A percentile compares a stretch with the other conserved stretches of the same genome.
These are phyloP conservation scores for Drosophila phalerata DNA, from an alignment of 2,888 invertebrate genomes.

Conservation along the genomic window DNA sequence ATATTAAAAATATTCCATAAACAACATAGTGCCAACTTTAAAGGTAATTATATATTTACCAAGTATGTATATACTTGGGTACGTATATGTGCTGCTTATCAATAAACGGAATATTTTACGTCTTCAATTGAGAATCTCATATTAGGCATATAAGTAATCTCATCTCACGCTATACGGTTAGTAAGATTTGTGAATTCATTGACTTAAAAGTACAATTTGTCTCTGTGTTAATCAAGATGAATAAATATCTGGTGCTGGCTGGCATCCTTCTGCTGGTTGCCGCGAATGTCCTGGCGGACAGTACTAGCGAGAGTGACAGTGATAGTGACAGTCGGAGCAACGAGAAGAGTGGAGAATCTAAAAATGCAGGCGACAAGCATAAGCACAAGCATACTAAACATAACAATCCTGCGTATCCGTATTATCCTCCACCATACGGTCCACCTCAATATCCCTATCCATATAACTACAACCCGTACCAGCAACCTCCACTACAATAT, in stretches of 20 bases:
- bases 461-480: slow-evolving; percentile 14
- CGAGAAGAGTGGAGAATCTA: not conserved
- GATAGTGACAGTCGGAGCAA: slow-evolving; percentile 42
- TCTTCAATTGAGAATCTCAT: slow-evolving; percentile 19
- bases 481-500: slow-evolving; percentile 3
- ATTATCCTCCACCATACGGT: slow-evolving; percentile 13
- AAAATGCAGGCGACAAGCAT: slow-evolving; percentile 18
- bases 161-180: slow-evolving; percentile 31
- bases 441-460: slow-evolving; percentile 20
- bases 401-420: slow-evolving; percentile 49
- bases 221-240: slow-evolving; percentile 13
- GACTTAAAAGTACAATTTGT: slow-evolving; percentile 10
- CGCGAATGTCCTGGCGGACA: slow-evolving; percentile 36
- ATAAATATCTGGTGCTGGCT: slow-evolving; percentile 23
- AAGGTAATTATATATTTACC: not conserved
- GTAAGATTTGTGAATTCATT: slow-evolving; percentile 38
- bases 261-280: slow-evolving; percentile 39
- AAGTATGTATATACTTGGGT: not conserved
- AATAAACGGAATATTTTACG: slow-evolving; percentile 35
- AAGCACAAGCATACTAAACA: slow-evolving; percentile 54
- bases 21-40: slow-evolving; percentile 12
- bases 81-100: slow-evolving; percentile 47
- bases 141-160: slow-evolving; percentile 21
- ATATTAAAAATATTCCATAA: slow-evolving; percentile 1
- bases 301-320: slow-evolving; percentile 47